These are phyloP conservation scores for Etia nguti DNA, from an alignment of 2,113 vertebrate species.

Conservation along the genomic window DNA sequence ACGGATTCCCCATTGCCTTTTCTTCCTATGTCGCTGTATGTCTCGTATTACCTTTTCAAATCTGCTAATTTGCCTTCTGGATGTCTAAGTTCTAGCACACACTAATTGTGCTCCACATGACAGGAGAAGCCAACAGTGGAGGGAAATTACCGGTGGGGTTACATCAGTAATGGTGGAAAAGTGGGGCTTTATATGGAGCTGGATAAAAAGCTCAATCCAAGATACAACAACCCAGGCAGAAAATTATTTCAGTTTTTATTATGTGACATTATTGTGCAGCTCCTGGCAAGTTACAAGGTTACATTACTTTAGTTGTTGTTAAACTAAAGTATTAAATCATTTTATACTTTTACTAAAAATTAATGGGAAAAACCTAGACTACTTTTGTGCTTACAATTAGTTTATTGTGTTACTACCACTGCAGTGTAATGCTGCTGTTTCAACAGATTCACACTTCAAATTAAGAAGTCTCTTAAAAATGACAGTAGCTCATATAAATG, in stretches of 20 bases:
- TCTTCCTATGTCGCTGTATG: neutral
- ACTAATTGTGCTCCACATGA: neutral
- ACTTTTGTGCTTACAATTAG: neutral
- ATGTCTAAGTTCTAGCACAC: neutral
- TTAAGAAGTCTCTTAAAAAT: neutral
- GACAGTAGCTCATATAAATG: neutral
- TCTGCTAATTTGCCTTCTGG: neutral
- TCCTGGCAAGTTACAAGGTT: neutral
- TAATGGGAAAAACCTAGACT: neutral
- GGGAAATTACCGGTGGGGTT: neutral
- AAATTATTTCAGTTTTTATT: neutral
- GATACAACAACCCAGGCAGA: neutral
- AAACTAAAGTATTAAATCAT: neutral
- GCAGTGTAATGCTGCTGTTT: neutral
- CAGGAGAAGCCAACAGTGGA: neutral
- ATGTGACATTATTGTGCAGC: neutral
- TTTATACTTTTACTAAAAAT: neutral
- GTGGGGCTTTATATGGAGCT: neutral
- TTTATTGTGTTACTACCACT: neutral
- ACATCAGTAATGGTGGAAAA: neutral
- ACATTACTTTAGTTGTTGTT: neutral
- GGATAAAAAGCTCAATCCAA: neutral
- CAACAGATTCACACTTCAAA: neutral
- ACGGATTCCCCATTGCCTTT: neutral
- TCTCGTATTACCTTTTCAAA: neutral